Conservation (phyloP, 2,888 invertebrate genomes). For the Drosophila lacicola region DNA sequence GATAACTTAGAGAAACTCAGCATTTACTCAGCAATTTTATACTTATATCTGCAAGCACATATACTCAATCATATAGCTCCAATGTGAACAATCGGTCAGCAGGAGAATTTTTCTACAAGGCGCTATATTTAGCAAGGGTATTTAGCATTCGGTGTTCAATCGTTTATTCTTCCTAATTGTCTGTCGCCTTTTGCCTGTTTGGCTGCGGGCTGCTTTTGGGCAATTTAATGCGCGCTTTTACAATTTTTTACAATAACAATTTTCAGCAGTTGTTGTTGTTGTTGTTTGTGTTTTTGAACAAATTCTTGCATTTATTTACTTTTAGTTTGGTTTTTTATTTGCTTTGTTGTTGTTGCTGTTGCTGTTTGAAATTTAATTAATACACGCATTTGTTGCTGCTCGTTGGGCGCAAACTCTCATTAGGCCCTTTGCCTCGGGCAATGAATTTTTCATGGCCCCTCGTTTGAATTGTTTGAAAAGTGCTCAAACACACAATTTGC, state of each 20-base stretch:
- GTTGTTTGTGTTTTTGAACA: slow-evolving; percentile 20
- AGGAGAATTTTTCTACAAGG: no score
- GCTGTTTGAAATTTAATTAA: slow-evolving; percentile 55
- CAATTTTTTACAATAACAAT: slow-evolving; percentile 45
- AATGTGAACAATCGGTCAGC: no score
- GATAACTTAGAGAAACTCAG: no score
- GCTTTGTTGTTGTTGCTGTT: slow-evolving; percentile 27
- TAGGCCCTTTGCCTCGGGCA: slow-evolving; percentile 30
- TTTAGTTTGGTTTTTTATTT: slow-evolving; percentile 45
- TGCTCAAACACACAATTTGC: slow-evolving; percentile 56
- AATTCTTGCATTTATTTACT: slow-evolving; percentile 42
- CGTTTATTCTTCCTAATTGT: slow-evolving; percentile 2
- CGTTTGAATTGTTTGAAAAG: slow-evolving; percentile 41
- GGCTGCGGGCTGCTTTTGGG: slow-evolving; percentile 22
- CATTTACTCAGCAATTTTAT: no score
- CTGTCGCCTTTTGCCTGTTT: slow-evolving; percentile 43
- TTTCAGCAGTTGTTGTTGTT: slow-evolving; percentile 31
- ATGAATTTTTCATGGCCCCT: slow-evolving; percentile 12
- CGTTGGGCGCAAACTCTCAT: slow-evolving; percentile 38
- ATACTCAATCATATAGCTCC: no score
- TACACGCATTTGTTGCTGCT: slow-evolving; percentile 32
- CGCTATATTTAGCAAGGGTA: no score
- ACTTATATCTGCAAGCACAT: no score
- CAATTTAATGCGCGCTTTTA: slow-evolving; percentile 51
- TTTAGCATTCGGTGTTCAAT: no score